Evolutionary conservation across 2,113 vertebrate genomes (phyloP), one percentile per base, ranked within the genome.

Genomic region (Trematocara macrostoma): DNA sequence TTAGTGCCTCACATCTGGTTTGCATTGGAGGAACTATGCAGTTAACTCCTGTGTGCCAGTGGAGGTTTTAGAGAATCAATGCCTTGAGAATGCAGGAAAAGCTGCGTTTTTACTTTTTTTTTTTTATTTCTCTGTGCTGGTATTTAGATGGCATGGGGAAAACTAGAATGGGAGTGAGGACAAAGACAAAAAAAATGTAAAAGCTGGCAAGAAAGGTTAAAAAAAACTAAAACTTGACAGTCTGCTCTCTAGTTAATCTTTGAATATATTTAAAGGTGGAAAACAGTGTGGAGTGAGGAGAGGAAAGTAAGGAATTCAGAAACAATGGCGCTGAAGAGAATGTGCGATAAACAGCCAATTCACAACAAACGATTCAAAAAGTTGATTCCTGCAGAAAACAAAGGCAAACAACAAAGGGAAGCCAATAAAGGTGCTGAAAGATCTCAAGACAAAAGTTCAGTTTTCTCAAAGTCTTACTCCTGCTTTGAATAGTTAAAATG

Each of bases 1-100:
- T 96, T 95, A 92, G 89, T 89, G 92, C 94, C 94, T 96, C 93
- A 96, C 96, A 97, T 97, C 96, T 97, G 96, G 95, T 96, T 96
- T 96, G 92, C 92, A 96, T 97, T 94, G 92, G 83, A 83, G 90
- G 88, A 97, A 96, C 81, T 96, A 96, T 96, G 96, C 95, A 95
- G 96, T 92, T 84, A 88, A 95, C 93, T 94, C 88, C 91, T 88
- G 93, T 91, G 93, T 95, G 95, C 95, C 94, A 96, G 88, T 92
- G 93, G 90, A 95, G 93, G 88, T 92, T 95, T 93, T 92, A 82
- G 93, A 95, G 91, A 94, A 93, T 94, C 93, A 89, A 78, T 64
- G 91, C 87, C 88, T 94, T 87, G 81, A 95, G 93, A 96, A 95
- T 89, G 89, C 83, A 87, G 84, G 83, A 90, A 93, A 91, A 88